These are phyloP conservation scores for Betta splendens DNA, from an alignment of 2,797 vertebrate genomes.

Conservation along the genomic window DNA sequence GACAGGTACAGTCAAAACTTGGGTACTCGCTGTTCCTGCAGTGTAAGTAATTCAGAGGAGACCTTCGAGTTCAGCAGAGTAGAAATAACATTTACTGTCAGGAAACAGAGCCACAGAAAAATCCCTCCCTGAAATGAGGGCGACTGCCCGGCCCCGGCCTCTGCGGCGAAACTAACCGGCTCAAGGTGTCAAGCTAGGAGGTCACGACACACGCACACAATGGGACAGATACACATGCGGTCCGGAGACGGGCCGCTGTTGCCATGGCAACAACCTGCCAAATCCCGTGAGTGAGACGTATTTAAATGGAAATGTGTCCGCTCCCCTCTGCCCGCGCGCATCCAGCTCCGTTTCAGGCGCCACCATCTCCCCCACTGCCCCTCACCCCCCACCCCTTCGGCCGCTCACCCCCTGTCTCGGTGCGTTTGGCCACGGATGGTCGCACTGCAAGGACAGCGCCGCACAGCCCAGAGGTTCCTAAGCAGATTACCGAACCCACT, in stretches of 20 bases:
- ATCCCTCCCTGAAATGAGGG: slow-evolving; percentile 45
- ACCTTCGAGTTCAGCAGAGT: slow-evolving; percentile 28
- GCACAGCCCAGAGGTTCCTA: slow-evolving; percentile 64
- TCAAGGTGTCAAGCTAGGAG: slow-evolving; percentile 70
- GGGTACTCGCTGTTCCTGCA: slow-evolving; percentile 14
- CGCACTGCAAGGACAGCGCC: slow-evolving; percentile 59
- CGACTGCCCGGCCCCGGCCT: slow-evolving; percentile 52
- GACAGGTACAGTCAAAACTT: not conserved
- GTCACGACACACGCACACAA: slow-evolving; percentile 44
- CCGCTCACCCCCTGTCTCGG: slow-evolving; percentile 47
- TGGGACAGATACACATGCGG: slow-evolving; percentile 30
- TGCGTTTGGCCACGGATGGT: slow-evolving; percentile 65
- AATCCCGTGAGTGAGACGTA: slow-evolving; percentile 77
- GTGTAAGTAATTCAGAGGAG: slow-evolving; percentile 7
- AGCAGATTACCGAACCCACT: slow-evolving; percentile 64
- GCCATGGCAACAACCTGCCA: slow-evolving; percentile 78
- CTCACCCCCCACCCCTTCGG: too few relatives aligned
- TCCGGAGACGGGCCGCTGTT: slow-evolving; percentile 62
- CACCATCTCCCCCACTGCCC: slow-evolving; percentile 29
- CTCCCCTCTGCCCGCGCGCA: slow-evolving; percentile 38
- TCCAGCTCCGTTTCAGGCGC: slow-evolving; percentile 69
- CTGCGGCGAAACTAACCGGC: slow-evolving; percentile 71
- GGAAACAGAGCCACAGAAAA: slow-evolving; percentile 31
- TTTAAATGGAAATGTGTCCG: slow-evolving; percentile 78
- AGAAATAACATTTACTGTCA: slow-evolving; percentile 48